Conservation (phyloP, 2,797 vertebrate genomes). For the Hypotaenidia okinawae region DNA sequence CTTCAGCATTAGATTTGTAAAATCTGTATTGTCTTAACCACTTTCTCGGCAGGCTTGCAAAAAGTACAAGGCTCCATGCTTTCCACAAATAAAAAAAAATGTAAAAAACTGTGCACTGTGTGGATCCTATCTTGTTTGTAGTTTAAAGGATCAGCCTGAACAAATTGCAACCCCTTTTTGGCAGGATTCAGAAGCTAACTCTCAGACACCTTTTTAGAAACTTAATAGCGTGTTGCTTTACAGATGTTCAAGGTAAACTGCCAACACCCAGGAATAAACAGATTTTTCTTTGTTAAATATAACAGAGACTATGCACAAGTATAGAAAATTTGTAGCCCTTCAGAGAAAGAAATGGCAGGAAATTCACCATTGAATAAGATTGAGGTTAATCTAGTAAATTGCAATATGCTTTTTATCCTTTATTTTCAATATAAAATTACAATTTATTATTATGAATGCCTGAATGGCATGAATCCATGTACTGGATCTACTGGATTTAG, state of each 20-base stretch:
- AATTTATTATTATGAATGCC: neutral
- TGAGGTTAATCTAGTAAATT: neutral
- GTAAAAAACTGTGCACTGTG: neutral
- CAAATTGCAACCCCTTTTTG: neutral
- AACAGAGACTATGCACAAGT: neutral
- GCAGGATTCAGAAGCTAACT: neutral
- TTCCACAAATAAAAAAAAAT: neutral
- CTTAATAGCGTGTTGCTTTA: neutral
- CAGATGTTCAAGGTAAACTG: conserved; percentile 17
- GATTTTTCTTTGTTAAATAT: neutral
- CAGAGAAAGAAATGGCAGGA: neutral
- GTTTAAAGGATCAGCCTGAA: conserved; percentile 8
- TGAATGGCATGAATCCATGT: neutral
- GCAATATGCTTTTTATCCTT: neutral
- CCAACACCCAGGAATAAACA: neutral
- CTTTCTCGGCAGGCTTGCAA: neutral
- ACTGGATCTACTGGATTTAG: neutral
- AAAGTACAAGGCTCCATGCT: neutral
- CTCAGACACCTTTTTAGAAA: neutral
- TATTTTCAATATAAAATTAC: neutral
- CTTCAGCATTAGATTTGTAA: neutral
- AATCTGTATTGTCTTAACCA: neutral
- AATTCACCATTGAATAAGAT: neutral
- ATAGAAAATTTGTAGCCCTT: neutral
- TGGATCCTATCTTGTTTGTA: neutral